Percentiles rank a stretch among this genome's conserved stretches.
phyloP scores from a whole-genome alignment of 64 coral and sea anemone genomes.

The Pocillopora damicornis region DNA sequence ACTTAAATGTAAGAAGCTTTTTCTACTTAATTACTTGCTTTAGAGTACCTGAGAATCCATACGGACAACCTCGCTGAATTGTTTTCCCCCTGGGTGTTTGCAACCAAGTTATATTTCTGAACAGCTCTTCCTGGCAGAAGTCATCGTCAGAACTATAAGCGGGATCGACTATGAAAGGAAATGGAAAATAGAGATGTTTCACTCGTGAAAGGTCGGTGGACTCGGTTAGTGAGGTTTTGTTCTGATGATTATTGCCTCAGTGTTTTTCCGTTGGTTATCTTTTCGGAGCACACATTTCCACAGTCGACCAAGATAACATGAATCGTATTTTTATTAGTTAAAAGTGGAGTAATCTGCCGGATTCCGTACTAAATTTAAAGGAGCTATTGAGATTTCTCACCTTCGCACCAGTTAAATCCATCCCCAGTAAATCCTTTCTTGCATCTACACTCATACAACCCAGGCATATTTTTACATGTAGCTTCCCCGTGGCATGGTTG shows the following conservation, averaged over 20 bases:
- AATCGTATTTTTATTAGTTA: no score
- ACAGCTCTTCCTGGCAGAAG: slow-evolving; percentile 42
- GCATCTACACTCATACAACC: slow-evolving; percentile 53
- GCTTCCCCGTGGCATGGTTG: slow-evolving; percentile 49
- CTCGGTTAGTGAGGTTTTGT: no score
- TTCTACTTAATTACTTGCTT: no score
- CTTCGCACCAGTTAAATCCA: slow-evolving; percentile 33
- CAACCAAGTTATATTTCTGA: slow-evolving; percentile 66
- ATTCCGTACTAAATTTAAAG: neutral
- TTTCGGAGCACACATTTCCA: no score
- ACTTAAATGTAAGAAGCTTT: neutral
- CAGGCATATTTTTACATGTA: slow-evolving; percentile 49
- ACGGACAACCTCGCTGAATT: slow-evolving; percentile 39
- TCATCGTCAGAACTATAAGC: neutral
- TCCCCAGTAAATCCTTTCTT: slow-evolving; percentile 57
- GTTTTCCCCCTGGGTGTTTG: slow-evolving; percentile 52
- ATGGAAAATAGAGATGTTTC: neutral
- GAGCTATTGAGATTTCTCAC: slow-evolving; percentile 20
- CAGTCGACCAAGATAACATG: no score
- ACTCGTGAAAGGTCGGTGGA: no score
- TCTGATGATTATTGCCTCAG: no score
- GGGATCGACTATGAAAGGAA: slow-evolving; percentile 1
- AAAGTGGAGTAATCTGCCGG: no score
- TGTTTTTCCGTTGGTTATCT: no score
- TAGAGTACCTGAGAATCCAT: slow-evolving; percentile 53